Percentiles rank a stretch among this genome's conserved stretches.
Conservation (phyloP, 2,113 vertebrate species). For the Pelvicachromis taeniatus region DNA sequence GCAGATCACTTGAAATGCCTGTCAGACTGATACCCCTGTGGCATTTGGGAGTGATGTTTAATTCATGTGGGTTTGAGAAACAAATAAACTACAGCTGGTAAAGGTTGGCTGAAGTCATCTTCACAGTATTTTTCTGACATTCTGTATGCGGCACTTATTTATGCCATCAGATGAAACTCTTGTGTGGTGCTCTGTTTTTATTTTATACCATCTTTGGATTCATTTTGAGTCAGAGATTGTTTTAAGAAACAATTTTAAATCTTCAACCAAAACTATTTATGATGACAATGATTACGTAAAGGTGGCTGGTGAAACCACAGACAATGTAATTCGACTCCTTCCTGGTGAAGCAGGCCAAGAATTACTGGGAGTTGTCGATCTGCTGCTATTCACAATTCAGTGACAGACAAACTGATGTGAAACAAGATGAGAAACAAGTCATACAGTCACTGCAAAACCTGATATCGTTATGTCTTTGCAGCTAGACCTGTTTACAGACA, state of each 20-base stretch:
- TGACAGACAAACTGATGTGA: neutral
- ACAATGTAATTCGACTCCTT: neutral
- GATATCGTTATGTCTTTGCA: neutral
- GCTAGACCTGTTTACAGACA: neutral
- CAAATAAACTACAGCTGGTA: neutral
- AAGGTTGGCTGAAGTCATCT: neutral
- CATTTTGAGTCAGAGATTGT: neutral
- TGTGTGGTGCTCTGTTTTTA: neutral
- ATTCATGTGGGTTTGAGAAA: neutral
- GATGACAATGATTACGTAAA: neutral
- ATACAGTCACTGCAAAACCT: neutral
- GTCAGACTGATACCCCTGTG: neutral
- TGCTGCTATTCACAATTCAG: neutral
- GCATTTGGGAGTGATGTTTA: neutral
- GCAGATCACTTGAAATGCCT: neutral
- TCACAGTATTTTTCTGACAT: neutral
- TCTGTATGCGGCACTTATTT: neutral
- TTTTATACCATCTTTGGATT: neutral
- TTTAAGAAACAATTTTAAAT: neutral
- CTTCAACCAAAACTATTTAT: neutral
- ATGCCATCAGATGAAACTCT: neutral
- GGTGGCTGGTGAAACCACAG: neutral
- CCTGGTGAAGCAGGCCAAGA: neutral
- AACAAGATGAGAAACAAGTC: neutral
- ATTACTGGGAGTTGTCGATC: neutral